Conservation (phyloP, 2,888 invertebrate species). For the Trissoscelio sp. region DNA sequence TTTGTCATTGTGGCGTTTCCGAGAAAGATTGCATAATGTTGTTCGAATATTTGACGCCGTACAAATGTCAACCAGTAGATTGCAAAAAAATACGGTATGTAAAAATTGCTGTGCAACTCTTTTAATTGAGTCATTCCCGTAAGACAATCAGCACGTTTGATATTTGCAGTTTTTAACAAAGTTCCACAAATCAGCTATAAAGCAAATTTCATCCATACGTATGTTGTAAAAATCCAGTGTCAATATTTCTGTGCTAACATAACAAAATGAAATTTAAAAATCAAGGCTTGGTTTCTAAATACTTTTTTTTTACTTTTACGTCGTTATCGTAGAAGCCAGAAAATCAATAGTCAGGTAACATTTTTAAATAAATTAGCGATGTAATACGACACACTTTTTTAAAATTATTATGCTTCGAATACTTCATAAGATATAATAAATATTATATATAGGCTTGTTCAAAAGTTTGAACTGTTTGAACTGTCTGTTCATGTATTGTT, state of each 20-base stretch:
- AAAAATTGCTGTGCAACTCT: conserved; percentile 15
- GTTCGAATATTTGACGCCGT: not conserved
- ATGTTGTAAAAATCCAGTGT: conserved; percentile 15
- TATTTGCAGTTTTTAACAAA: conserved; percentile 8
- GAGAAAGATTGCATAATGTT: not conserved
- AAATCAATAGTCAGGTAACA: not conserved
- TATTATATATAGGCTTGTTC: no score
- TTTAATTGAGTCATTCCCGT: conserved; percentile 8
- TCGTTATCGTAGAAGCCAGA: not conserved
- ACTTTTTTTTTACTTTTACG: not conserved
- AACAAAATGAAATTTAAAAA: conserved; percentile 12
- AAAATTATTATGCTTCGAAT: not conserved
- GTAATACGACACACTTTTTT: not conserved
- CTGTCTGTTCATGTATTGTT: no score
- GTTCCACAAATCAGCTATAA: conserved; percentile 7
- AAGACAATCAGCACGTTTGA: conserved; percentile 6
- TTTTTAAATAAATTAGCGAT: not conserved
- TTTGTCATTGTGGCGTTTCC: not conserved
- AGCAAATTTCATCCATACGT: conserved; percentile 16
- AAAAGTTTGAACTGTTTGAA: no score
- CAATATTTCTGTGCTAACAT: conserved; percentile 3
- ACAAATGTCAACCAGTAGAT: not conserved
- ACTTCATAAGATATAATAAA: not conserved
- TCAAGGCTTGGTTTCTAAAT: not conserved
- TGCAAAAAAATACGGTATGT: not conserved